Evolutionary conservation across 2,888 invertebrate species (phyloP), one percentile per base, ranked within the genome.

Genomic region (Antheraea assamensis): DNA sequence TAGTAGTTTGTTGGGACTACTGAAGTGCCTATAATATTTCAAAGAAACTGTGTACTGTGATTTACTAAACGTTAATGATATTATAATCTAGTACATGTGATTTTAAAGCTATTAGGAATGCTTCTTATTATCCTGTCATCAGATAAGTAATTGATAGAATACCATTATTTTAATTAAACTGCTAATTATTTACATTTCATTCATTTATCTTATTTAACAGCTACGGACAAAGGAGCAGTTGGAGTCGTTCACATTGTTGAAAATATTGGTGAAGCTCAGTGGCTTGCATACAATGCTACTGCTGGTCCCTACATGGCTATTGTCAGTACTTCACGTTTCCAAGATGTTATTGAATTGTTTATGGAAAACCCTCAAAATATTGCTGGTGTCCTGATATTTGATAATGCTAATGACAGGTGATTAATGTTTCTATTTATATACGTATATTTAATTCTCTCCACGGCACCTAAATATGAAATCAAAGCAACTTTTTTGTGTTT

Each of bases 271-370:
- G 98, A 98, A 87, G 91, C 98, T 15, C 91, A 96, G 66, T 98
- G 98, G 96, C 87, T 99, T 68, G 89, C 97, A 47, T 90, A 92
- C 31, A 96, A 96, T 78, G 96, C 97, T 3, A 96, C 96, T n/a
- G 96, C 97, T 58, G 96, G 96, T 1, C 97, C 98, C 0, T 99
- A 99, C 87, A 96, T 98, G 76, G 97, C 97, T 15, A 95, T 98
- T 64, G 89, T 98, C 55, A 96, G 96, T 70, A 93, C 95, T 49
- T 90, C 96, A 82, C 95, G 97, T 78, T 97, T 95, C 31, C 90
- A 92, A 75, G 85, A 92, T 73, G 91, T 95, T 66, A 88, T 96
- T 27, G 85, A 95, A 72, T 85, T 95, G 27, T 88, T 97, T 3
- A 92, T 96, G 80, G 87, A 92, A 49, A 86, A 94, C 17, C 93